Base-by-base conservation (phyloP, 2,113 vertebrate genomes). In the Rhinichthys klamathensis region DNA sequence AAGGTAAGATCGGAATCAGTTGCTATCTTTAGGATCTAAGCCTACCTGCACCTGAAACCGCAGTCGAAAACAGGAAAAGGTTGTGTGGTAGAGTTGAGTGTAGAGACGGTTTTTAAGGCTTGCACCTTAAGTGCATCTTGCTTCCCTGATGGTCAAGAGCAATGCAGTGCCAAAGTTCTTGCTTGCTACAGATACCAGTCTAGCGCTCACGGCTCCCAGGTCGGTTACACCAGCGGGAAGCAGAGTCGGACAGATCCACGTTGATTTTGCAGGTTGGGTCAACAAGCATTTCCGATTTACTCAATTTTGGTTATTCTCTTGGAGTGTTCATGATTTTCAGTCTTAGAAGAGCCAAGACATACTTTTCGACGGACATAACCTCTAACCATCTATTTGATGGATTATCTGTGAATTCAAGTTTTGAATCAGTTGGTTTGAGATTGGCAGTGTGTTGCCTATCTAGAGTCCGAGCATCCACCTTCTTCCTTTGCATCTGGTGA, bases 51-150 rank as follows among this genome's bases (percentile, higher is more conserved):
- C 32, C 49, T 72, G 80, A 72, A 82, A 82, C 65, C 12, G 56
- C 44, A 12, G 56, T 46, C 27, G 10, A 74, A 83, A 3, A 27
- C 49, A 54, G 79, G 69, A 87, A 60, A 38, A 80, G 85, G 65
- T 70, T 87, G 74, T 72, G 56, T 7, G 54, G 84, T 67, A 76
- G 32, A 21, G 69, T 16, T 80, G 79, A 84, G 85, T 86, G 80
- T 84, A 81, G 84, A 63, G 84, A 63, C 30, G 56, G 58, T 83
- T 83, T 88, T 95, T 95, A 95, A 95, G 94, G 94, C 94, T 92
- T 83, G 91, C 91, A 88, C 91, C 87, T 89, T 81, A 87, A 91
- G 89, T 83, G 87, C 82, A 21, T 84, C 72, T 86, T 65, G 87
- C 92, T 91, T 94, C 92, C 94, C 93, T 94, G 93, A 94, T 89